Evolutionary conservation across 2,113 vertebrate genomes (phyloP).

Genomic region (Cisticola juncidis): DNA sequence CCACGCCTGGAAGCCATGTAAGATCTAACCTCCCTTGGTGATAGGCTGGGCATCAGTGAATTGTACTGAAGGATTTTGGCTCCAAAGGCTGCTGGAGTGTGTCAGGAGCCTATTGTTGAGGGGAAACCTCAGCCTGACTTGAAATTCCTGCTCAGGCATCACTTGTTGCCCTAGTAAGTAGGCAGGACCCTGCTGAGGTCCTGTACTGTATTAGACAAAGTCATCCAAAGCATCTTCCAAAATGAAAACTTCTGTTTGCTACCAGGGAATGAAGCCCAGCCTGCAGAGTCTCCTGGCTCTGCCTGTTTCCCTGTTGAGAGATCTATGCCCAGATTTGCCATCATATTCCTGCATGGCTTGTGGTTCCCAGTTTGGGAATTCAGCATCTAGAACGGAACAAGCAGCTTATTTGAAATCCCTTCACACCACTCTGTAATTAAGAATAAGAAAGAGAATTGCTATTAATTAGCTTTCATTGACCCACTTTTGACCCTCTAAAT

Average conservation of each 20-base stretch:
- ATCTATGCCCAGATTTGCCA: neutral
- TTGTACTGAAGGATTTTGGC: neutral
- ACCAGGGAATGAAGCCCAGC: neutral
- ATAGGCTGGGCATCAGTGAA: neutral
- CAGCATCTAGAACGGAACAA: neutral
- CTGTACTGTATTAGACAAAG: neutral
- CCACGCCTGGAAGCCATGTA: neutral
- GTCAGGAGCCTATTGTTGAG: neutral
- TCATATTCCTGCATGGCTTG: neutral
- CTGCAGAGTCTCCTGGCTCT: neutral
- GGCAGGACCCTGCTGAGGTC: neutral
- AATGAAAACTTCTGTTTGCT: neutral
- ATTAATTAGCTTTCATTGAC: conserved; percentile 50
- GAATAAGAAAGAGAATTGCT: conserved; percentile 10
- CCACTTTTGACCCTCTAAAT: conserved; percentile 40
- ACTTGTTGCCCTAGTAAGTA: neutral
- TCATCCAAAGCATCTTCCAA: neutral
- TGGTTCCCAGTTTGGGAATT: neutral
- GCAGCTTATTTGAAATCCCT: conserved; percentile 31
- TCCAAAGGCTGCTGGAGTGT: neutral
- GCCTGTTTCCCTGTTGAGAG: neutral
- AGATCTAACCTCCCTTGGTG: neutral
- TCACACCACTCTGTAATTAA: neutral
- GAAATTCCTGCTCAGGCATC: neutral
- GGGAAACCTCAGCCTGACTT: neutral